Evolutionary conservation across 2,888 invertebrate species (phyloP).

Genomic region (Lepidonotus clava): DNA sequence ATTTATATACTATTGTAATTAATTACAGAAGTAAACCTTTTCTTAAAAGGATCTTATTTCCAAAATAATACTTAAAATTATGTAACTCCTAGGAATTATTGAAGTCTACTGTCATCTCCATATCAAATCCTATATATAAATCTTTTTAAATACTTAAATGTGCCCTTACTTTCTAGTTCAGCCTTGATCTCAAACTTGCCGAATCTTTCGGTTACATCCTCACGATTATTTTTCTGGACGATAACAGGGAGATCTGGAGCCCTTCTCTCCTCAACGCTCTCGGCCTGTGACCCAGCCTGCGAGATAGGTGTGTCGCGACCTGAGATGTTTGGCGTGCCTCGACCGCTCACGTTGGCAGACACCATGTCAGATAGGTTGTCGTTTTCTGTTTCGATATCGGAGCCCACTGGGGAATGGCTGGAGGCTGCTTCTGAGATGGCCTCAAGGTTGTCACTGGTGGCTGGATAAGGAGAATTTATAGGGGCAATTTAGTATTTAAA

Average conservation of each 20-base stretch:
- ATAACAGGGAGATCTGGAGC: slow-evolving; percentile 80
- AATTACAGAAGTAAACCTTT: too few species aligned
- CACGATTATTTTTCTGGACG: slow-evolving; percentile 89
- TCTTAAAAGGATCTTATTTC: too few species aligned
- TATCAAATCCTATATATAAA: too few species aligned
- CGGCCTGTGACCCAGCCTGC: slow-evolving; percentile 79
- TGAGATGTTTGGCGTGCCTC: slow-evolving; percentile 81
- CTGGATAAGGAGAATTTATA: too few species aligned
- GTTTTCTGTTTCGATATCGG: slow-evolving; percentile 87
- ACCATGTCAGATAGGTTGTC: slow-evolving; percentile 97
- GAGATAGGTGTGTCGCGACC: slow-evolving; percentile 95
- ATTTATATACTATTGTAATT: too few species aligned
- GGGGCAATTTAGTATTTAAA: too few species aligned
- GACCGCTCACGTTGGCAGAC: slow-evolving; percentile 96
- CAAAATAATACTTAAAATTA: too few species aligned
- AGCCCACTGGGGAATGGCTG: slow-evolving; percentile 94
- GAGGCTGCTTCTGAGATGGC: slow-evolving; percentile 97
- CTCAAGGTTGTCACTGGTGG: slow-evolving; percentile 94
- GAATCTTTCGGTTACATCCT: slow-evolving; percentile 98
- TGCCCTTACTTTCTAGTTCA: slow-evolving; percentile 65
- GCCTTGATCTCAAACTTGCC: slow-evolving; percentile 94
- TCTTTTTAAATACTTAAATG: too few species aligned
- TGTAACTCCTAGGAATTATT: too few species aligned
- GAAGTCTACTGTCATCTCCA: too few species aligned
- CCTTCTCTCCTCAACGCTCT: slow-evolving; percentile 72